phyloP scores from a whole-genome alignment of 2,888 invertebrate genomes.

The Xestia xanthographa region DNA sequence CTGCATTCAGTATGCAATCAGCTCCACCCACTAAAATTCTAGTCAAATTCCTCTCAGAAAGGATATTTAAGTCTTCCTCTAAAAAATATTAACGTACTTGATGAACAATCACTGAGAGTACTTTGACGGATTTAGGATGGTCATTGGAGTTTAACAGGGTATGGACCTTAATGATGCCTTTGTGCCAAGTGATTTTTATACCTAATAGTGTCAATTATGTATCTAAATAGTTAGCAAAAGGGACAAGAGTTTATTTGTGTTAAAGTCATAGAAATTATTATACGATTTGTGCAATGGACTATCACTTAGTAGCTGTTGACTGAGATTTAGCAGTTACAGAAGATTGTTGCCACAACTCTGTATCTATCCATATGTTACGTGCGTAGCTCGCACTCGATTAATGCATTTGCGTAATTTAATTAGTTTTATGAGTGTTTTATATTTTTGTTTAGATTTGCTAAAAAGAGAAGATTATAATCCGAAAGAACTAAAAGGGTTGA shows the following conservation, averaged over 20 bases:
- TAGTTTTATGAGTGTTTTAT: constrained; percentile 81
- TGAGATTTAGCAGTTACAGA: constrained; percentile 75
- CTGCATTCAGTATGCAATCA: constrained; percentile 73
- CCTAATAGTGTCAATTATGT: constrained; percentile 89
- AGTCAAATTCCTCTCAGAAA: constrained; percentile 88
- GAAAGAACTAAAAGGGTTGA: constrained; percentile 73
- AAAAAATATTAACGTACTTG: constrained; percentile 70
- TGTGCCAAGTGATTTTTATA: constrained; percentile 90
- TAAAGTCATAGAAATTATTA: constrained; percentile 83
- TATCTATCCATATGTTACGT: constrained; percentile 74
- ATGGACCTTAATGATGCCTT: constrained; percentile 89
- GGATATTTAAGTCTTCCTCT: constrained; percentile 84
- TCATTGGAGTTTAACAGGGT: constrained; percentile 88
- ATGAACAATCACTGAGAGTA: constrained; percentile 83
- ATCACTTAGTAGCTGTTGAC: constrained; percentile 74
- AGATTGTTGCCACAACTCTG: constrained; percentile 83
- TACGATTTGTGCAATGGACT: constrained; percentile 87
- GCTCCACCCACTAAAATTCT: constrained; percentile 86
- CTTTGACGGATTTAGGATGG: constrained; percentile 86
- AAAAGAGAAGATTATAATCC: constrained; percentile 76
- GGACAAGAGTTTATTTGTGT: constrained; percentile 86
- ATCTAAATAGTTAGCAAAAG: constrained; percentile 85
- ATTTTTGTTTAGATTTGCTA: constrained; percentile 81
- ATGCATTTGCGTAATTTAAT: constrained; percentile 89
- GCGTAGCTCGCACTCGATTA: constrained; percentile 78